A percentile compares a stretch with the other conserved stretches of the same genome.
phyloP scores from a whole-genome alignment of 2,797 vertebrate species.

The Lacerta bilineata region DNA sequence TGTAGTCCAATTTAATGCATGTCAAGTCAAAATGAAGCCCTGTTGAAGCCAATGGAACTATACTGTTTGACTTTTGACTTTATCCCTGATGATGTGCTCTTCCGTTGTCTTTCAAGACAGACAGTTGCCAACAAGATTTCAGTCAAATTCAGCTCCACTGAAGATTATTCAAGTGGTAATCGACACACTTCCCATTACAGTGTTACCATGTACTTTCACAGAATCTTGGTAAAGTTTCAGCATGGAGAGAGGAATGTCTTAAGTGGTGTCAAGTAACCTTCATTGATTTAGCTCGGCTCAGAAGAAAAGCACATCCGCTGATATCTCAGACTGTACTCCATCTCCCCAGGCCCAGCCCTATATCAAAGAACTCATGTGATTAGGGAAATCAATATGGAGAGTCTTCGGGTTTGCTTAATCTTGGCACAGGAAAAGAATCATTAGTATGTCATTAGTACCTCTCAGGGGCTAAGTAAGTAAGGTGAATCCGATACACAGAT shows the following conservation, averaged over 20 bases:
- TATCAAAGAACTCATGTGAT: neutral
- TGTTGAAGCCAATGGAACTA: neutral
- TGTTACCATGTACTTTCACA: neutral
- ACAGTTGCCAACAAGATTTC: neutral
- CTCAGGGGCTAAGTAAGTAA: neutral
- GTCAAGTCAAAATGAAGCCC: neutral
- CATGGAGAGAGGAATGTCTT: neutral
- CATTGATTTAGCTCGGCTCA: neutral
- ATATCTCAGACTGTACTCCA: neutral
- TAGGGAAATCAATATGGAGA: neutral
- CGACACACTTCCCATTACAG: neutral
- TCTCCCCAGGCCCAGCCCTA: neutral
- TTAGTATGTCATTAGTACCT: neutral
- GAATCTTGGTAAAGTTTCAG: neutral
- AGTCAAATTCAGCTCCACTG: neutral
- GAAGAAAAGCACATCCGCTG: neutral
- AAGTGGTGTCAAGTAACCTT: neutral
- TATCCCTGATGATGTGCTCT: too few species aligned
- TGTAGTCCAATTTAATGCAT: neutral
- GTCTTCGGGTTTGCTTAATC: neutral
- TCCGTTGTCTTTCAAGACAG: too few species aligned
- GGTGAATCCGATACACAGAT: too few species aligned
- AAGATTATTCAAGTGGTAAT: neutral
- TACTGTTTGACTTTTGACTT: too few species aligned
- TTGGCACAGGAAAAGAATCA: neutral